Percentiles rank a stretch among this genome's conserved stretches.
Evolutionary conservation across 1,140 invertebrate genomes (phyloP).

Genomic region (Heliothis subflexa): DNA sequence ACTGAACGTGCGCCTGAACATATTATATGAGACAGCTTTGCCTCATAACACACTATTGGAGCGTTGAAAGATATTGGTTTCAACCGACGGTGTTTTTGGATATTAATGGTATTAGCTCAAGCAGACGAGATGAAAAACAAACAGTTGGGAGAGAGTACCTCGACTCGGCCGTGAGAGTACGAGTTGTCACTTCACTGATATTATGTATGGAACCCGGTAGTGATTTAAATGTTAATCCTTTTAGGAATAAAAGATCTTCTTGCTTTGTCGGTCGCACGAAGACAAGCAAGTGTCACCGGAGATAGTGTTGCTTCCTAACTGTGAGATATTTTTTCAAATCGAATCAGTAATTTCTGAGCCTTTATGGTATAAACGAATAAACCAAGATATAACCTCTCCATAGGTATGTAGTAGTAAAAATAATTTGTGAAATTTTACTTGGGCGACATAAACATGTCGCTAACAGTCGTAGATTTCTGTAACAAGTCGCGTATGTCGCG

Average conservation of each 20-base stretch:
- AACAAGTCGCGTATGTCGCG: not conserved
- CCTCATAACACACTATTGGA: constrained; percentile 6
- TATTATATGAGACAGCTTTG: constrained; percentile 1
- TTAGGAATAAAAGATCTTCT: no score
- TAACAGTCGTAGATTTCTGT: not conserved
- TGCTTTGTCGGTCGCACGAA: no score
- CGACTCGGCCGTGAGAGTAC: no score
- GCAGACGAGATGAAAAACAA: constrained; percentile 31
- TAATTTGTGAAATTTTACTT: not conserved
- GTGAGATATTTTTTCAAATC: no score
- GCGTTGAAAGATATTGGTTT: not conserved
- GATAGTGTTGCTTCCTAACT: no score
- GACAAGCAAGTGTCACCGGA: no score
- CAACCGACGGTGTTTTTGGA: not conserved
- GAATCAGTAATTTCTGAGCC: no score
- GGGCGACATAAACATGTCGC: no score
- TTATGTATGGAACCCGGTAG: not conserved
- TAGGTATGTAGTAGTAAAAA: not conserved
- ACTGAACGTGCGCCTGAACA: constrained; percentile 13
- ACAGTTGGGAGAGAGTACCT: constrained; percentile 8
- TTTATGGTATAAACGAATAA: no score
- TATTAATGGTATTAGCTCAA: constrained; percentile 31
- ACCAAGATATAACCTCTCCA: no score
- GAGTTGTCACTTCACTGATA: not conserved
- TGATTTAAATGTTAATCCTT: no score